Percentiles rank a stretch among this genome's conserved stretches.
These are phyloP conservation scores for Andrena marginata DNA, from an alignment of 2,888 invertebrate genomes.

Conservation along the genomic window DNA sequence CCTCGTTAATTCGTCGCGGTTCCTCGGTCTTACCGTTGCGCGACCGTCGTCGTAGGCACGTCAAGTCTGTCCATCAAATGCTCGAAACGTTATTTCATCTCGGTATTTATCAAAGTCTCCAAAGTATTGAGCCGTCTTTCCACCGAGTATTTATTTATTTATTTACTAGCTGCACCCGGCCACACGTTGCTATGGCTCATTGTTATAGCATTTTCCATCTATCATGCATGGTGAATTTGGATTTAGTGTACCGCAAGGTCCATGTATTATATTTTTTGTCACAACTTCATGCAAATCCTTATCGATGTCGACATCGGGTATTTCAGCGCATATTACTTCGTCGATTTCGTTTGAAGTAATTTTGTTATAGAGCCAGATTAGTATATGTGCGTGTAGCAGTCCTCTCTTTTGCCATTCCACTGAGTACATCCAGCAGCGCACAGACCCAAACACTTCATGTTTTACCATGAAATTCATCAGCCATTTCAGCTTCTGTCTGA, in stretches of 20 bases:
- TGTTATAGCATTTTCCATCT: constrained; percentile 81
- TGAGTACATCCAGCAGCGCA: constrained; percentile 67
- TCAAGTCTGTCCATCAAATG: too few relatives aligned
- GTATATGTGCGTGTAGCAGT: constrained; percentile 74
- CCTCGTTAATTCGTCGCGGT: too few relatives aligned
- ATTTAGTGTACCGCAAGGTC: constrained; percentile 79
- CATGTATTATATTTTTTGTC: constrained; percentile 76
- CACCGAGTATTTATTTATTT: too few relatives aligned
- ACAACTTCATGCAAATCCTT: constrained; percentile 69
- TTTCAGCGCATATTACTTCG: constrained; percentile 78
- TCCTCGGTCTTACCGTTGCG: too few relatives aligned
- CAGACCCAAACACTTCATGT: constrained; percentile 66
- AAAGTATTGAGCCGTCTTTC: too few relatives aligned
- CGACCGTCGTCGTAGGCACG: too few relatives aligned
- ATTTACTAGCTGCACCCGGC: too few relatives aligned
- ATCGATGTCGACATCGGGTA: constrained; percentile 76
- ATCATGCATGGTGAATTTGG: constrained; percentile 81
- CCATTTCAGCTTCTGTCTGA: neutral
- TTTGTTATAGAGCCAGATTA: constrained; percentile 66
- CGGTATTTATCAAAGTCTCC: too few relatives aligned
- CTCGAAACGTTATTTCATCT: too few relatives aligned
- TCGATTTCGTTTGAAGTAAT: constrained; percentile 73
- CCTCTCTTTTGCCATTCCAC: constrained; percentile 78
- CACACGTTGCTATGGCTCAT: too few relatives aligned
- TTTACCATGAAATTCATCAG: neutral